Conservation (phyloP, 2,797 vertebrate species). For the Glossophaga mutica region DNA sequence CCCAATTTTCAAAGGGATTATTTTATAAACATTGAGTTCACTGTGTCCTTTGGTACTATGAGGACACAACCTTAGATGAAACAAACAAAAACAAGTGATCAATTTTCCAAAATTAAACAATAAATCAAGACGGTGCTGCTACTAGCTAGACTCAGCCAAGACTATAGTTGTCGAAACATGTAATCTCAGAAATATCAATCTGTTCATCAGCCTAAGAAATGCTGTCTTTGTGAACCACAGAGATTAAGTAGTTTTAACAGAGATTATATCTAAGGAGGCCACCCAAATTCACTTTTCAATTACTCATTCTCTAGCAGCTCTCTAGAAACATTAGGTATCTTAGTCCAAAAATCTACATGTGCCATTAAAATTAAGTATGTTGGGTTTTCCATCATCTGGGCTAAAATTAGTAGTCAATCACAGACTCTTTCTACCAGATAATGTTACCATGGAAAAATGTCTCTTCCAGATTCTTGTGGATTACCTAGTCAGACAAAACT, state of each 20-base stretch:
- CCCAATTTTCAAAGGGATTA: background rate
- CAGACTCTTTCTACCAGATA: constrained; percentile 28
- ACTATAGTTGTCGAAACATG: background rate
- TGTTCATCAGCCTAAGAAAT: background rate
- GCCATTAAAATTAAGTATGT: background rate
- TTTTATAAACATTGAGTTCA: background rate
- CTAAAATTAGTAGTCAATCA: background rate
- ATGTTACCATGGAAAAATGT: constrained; percentile 35
- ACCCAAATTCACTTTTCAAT: constrained; percentile 24
- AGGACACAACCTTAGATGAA: background rate
- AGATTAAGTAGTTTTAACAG: constrained; percentile 32
- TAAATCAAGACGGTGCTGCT: background rate
- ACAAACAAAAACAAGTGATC: background rate
- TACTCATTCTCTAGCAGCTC: constrained; percentile 5
- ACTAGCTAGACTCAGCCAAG: background rate
- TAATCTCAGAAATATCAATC: background rate
- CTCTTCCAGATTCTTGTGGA: constrained; percentile 30
- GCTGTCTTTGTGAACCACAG: constrained; percentile 31
- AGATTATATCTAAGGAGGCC: constrained; percentile 18
- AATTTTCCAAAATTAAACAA: constrained; percentile 5
- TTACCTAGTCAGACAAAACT: constrained; percentile 37
- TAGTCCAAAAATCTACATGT: background rate
- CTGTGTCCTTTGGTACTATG: background rate
- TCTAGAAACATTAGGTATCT: background rate
- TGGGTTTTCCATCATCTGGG: background rate